These are phyloP conservation scores for Cordilura impudica DNA, from an alignment of 2,888 invertebrate species.

Conservation along the genomic window DNA sequence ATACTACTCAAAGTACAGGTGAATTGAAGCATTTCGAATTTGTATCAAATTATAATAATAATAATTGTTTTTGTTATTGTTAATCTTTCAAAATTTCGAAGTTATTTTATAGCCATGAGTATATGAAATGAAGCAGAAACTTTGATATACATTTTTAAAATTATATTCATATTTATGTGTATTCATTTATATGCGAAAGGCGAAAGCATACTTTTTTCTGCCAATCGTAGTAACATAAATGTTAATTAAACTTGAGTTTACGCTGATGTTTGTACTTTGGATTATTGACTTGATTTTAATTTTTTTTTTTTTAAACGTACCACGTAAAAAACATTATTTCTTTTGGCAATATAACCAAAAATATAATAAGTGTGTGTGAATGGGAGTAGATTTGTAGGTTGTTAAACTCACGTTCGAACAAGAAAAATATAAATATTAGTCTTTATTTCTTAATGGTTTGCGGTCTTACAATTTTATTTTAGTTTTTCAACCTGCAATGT, in stretches of 20 bases:
- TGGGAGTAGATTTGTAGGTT: conserved; percentile 46
- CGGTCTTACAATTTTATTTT: too few species aligned
- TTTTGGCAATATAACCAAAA: not conserved
- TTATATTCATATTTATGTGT: too few species aligned
- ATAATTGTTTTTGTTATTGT: conserved; percentile 41
- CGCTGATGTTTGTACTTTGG: not conserved
- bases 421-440: conserved; percentile 50
- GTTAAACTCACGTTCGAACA: conserved; percentile 53
- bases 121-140: too few species aligned
- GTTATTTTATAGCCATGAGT: too few species aligned
- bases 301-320: conserved; percentile 28
- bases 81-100: too few species aligned
- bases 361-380: conserved; percentile 9
- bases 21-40: conserved; percentile 56
- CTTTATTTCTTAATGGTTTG: too few species aligned
- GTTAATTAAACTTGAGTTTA: conserved; percentile 38
- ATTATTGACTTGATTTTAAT: conserved; percentile 34
- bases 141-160: conserved; percentile 27
- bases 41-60: conserved; percentile 56
- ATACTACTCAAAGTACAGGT: conserved; percentile 48
- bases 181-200: conserved; percentile 51
- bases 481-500: conserved; percentile 40
- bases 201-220: conserved; percentile 53
- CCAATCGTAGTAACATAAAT: conserved; percentile 44
- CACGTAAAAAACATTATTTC: too few species aligned